Base-by-base conservation (phyloP, 2,113 vertebrate species). In the Nannobrachium achirus region DNA sequence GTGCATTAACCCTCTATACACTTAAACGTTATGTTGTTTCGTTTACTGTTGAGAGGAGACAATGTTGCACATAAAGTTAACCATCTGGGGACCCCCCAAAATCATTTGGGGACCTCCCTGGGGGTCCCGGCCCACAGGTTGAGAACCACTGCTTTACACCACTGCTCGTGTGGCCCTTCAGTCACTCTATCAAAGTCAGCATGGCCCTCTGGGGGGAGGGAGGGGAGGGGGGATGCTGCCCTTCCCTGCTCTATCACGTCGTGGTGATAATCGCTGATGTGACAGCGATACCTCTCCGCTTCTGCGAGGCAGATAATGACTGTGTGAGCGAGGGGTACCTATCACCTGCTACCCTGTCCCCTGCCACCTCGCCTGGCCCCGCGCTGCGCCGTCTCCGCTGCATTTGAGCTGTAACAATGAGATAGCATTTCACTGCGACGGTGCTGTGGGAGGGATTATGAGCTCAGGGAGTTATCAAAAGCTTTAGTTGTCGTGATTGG, bases 391-490 rank as follows among this genome's bases (percentile, higher is more conserved):
- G 71, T 82, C 70, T 50, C 73, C 11, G 8, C 70, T 75, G 64
- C 59, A 56, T 55, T 73, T 63, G 75, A 79, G 85, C 84, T 74
- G 69, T 68, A 81, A 88, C 91, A 91, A 91, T 91, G 83, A 91
- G 83, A 84, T 89, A 84, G 83, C 83, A 82, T 90, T 92, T 92
- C 87, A 90, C 62, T 86, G 56, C 79, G 86, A 86, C 84, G 73
- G 76, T 74, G 85, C 83, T 78, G 78, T 55, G 20, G 56, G 79
- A 19, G 57, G 86, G 91, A 93, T 93, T 92, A 91, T 82, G 56
- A 81, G 91, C 76, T 93, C 88, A 92, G 69, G 72, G 84, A 86
- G 86, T 89, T 91, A 92, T 92, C 91, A 92, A 89, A 89, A 79
- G 91, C 87, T 92, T n/a, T 89, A 91, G 85, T 88, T 56, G 8